Conservation (phyloP, 1,140 invertebrate genomes). For the Nomia melanderi region DNA sequence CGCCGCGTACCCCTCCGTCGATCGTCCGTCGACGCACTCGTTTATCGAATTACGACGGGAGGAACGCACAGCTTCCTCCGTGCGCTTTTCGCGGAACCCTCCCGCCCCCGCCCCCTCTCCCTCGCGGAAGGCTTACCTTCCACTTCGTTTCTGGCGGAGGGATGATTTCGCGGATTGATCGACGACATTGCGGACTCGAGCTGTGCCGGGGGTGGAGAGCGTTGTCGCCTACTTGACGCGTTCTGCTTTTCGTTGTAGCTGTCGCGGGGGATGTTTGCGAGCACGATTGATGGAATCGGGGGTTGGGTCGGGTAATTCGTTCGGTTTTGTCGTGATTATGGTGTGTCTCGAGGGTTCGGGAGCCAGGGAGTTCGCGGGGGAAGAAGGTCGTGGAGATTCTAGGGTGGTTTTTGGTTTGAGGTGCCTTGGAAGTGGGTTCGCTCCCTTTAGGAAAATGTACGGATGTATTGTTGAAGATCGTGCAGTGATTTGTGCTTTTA, state of each 20-base stretch:
- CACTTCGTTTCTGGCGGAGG: slow-evolving; percentile 32
- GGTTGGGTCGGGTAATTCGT: not conserved
- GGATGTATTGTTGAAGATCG: no score
- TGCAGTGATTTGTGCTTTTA: no score
- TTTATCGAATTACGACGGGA: slow-evolving; percentile 73
- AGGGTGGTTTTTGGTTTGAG: no score
- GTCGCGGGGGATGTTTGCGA: not conserved
- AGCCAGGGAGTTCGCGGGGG: no score
- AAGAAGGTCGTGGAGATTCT: no score
- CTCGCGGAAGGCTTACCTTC: slow-evolving; percentile 16
- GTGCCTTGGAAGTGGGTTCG: no score
- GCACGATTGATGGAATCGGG: not conserved
- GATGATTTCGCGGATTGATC: slow-evolving; percentile 26
- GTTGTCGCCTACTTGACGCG: not conserved
- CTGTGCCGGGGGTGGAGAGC: not conserved
- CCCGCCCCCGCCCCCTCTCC: not conserved
- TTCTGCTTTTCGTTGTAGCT: not conserved
- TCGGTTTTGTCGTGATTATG: not conserved
- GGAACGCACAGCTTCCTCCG: slow-evolving; percentile 55
- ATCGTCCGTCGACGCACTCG: slow-evolving; percentile 67
- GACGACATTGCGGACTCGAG: slow-evolving; percentile 12
- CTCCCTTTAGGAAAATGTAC: no score
- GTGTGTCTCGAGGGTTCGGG: no score
- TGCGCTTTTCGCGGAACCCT: slow-evolving; percentile 41
- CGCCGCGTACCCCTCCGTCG: slow-evolving; percentile 42